These are phyloP conservation scores for Physeter macrocephalus DNA, from an alignment of 2,113 vertebrate genomes.

Conservation along the genomic window DNA sequence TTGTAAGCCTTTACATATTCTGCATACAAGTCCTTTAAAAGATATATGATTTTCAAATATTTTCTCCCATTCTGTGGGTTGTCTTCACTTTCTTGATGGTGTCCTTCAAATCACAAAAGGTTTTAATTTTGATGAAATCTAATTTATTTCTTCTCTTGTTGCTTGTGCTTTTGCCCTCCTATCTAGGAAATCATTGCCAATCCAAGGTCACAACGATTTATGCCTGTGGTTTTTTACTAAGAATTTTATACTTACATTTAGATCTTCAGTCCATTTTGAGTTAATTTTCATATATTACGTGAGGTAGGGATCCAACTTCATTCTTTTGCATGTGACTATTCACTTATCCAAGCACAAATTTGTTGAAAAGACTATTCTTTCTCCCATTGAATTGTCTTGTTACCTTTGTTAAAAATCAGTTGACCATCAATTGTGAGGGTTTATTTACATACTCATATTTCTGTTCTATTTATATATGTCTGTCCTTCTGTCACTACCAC, in stretches of 20 bases:
- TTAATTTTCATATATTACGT: neutral
- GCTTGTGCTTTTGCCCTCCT: neutral
- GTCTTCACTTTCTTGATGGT: neutral
- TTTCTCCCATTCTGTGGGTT: neutral
- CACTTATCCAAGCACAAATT: neutral
- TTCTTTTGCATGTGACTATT: neutral
- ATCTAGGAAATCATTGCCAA: neutral
- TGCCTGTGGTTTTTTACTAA: neutral
- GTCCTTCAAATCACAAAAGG: neutral
- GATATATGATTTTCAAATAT: neutral
- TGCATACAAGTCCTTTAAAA: neutral
- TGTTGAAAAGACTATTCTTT: neutral
- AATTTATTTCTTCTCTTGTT: neutral
- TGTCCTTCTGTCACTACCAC: neutral
- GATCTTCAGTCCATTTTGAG: neutral
- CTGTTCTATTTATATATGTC: neutral
- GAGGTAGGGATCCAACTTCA: neutral
- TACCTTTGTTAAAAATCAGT: neutral
- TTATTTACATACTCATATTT: neutral
- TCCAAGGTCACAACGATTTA: neutral
- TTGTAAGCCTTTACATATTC: neutral
- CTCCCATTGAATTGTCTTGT: neutral
- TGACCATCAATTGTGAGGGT: neutral
- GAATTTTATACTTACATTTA: neutral
- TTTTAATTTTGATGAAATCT: neutral